Base-by-base conservation (phyloP, 2,113 vertebrate genomes). In the Oenanthe oenanthe region DNA sequence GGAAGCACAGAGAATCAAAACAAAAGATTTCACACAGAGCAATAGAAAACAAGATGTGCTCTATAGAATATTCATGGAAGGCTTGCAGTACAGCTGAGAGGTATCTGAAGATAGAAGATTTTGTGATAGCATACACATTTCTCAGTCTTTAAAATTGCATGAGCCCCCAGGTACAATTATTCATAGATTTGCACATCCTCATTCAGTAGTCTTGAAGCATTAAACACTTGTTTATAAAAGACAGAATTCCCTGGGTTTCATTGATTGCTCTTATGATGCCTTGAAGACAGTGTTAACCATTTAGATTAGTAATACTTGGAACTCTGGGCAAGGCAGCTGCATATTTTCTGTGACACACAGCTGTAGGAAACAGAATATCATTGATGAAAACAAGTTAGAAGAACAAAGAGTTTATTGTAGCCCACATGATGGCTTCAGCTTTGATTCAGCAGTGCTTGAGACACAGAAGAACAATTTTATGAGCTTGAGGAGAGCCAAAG, bases 371-470 rank as follows among this genome's bases (percentile, higher is more conserved):
- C n/a, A 96, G 88, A 93, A 96, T 47, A 91, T 85, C 92, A 91
- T 92, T 92, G 91, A 89, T 40, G 86, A 93, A 96, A 96, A 95
- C 75, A 96, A 88, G 71, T 97, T 93, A 93, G 89, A 89, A 95
- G 93, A 93, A 96, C 81, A 95, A 78, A 95, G 90, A 86, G 57
- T 85, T 94, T 88, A 93, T 80, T 97, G 75, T 95, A 87, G 42
- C 45, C 84, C 82, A 88, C 82, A 70, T 73, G 91, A 94, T 75
- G 87, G 76, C 58, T 89, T 84, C 85, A 66, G 63, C 57, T 97
- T 97, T 96, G 93, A 97, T 96, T 97, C 93, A 92, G 25, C 85
- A 70, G 66, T 65, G 84, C 79, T 75, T 94, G 84, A 92, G 89
- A 94, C 93, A 89, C 73, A 92, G 66, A 83, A 82, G 70, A 68